Evolutionary conservation across 2,113 vertebrate genomes (phyloP).

Genomic region (Saguinus imperator): DNA sequence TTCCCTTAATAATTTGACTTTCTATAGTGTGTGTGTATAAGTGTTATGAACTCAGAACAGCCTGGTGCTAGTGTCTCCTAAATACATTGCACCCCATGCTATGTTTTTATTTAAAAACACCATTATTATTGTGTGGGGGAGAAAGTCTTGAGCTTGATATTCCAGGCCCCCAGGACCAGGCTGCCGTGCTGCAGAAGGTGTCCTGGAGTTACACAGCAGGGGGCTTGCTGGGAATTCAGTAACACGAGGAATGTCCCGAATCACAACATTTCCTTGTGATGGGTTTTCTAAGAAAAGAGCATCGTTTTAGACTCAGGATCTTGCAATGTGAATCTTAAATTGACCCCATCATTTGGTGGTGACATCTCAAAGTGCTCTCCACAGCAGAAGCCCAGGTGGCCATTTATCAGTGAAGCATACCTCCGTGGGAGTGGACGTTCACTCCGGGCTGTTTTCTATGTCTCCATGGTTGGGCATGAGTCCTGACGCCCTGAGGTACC

Average conservation of each 20-base stretch:
- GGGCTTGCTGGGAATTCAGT: background rate
- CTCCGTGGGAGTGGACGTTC: background rate
- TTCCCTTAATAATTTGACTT: background rate
- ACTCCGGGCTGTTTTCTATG: rapidly evolving
- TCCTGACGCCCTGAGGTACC: no score
- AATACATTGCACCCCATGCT: background rate
- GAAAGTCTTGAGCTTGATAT: background rate
- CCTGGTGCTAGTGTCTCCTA: background rate
- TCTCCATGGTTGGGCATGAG: no score
- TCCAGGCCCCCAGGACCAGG: background rate
- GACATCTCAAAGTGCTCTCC: background rate
- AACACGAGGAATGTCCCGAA: background rate
- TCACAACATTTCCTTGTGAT: background rate
- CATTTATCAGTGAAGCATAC: rapidly evolving
- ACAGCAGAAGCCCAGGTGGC: background rate
- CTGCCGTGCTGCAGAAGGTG: rapidly evolving
- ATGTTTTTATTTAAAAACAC: background rate
- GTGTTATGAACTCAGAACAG: background rate
- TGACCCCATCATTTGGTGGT: rapidly evolving
- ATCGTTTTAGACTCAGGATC: background rate
- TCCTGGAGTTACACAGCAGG: background rate
- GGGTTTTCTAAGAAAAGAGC: background rate
- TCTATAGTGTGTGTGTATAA: background rate
- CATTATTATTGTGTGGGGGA: background rate
- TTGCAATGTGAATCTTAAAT: background rate